Base-by-base conservation (phyloP, 2,113 vertebrate species). In the Caranx melampygus region DNA sequence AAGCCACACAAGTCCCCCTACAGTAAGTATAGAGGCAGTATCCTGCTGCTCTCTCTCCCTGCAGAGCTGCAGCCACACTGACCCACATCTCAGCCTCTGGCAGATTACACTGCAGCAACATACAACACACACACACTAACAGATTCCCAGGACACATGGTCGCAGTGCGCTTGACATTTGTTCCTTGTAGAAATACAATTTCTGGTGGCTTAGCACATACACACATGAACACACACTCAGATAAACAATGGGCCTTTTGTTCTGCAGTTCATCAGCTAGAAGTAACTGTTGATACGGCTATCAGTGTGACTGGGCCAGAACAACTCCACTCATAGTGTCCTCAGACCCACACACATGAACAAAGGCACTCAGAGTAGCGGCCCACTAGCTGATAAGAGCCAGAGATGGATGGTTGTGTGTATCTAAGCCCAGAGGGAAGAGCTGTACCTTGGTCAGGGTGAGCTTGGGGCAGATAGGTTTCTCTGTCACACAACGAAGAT, bases 61-160 rank as follows among this genome's bases (percentile, higher is more conserved):
- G 12, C 65, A 82, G 72, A 72, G 72, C 45, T 81, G 51, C 47
- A 84, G 75, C 78, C 80, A 83, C 81, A 75, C 63, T 92, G 87
- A 91, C 91, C 88, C 89, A 92, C 75, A 93, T 92, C 85, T 67
- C 21, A 62, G 77, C 83, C 61, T 72, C 62, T 72, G 81, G 61
- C 73, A 87, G 87, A 91, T 92, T 90, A 89, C 72, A 85, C 80
- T 72, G 70, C 67, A 78, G 63, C 81, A 79, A 13, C 44, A 45
- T 3, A 45, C 51, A 31, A 54, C 10, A n/a, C 64, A 55, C 59
- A 74, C 57, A 54, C 18, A 70, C 49, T 62, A 26, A 65, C 69
- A 52, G 51, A 77, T 16, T 54, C 65, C 13, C 45, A 72, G 57
- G 55, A 72, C 37, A 68, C 68, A 75, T 57, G 37, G 76, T 52